phyloP scores from a whole-genome alignment of 2,888 invertebrate species.

The Nomada ferruginata region DNA sequence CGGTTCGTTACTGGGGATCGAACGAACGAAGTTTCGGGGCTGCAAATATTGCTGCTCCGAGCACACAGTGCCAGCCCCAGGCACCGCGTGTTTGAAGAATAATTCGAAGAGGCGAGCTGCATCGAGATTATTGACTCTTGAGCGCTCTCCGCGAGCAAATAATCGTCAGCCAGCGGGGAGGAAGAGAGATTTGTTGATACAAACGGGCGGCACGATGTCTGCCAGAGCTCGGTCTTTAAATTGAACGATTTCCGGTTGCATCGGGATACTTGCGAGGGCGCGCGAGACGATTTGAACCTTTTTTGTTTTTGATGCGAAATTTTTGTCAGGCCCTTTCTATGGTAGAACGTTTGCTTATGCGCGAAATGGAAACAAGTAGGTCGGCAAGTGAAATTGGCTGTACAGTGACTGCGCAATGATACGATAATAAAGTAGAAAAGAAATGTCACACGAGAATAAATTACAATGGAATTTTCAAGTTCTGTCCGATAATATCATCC shows the following conservation, averaged over 20 bases:
- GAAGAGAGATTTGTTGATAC: slow-evolving; percentile 40
- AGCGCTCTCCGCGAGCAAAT: slow-evolving; percentile 53
- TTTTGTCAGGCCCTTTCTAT: too few relatives aligned
- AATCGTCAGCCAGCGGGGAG: slow-evolving; percentile 25
- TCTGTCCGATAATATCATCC: too few relatives aligned
- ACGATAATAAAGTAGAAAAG: too few relatives aligned
- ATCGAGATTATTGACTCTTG: slow-evolving; percentile 64
- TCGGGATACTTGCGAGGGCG: too few relatives aligned
- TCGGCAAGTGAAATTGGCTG: too few relatives aligned
- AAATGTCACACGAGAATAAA: too few relatives aligned
- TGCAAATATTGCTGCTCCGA: slow-evolving; percentile 53
- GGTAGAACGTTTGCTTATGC: too few relatives aligned
- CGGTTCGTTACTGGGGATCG: slow-evolving; percentile 16
- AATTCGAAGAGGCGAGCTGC: slow-evolving; percentile 49
- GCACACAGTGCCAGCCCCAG: slow-evolving; percentile 41
- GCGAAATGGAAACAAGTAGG: too few relatives aligned
- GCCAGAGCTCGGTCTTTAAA: slow-evolving; percentile 26
- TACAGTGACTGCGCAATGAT: too few relatives aligned
- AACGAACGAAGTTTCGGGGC: slow-evolving; percentile 51
- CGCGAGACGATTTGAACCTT: too few relatives aligned
- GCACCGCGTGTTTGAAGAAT: slow-evolving; percentile 53
- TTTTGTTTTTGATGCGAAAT: too few relatives aligned
- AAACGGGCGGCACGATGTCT: slow-evolving; percentile 5
- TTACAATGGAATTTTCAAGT: too few relatives aligned
- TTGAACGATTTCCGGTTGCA: slow-evolving; percentile 21